Percentiles rank a stretch among this genome's conserved stretches.
These are phyloP conservation scores for Eublepharis macularius DNA, from an alignment of 2,113 vertebrate species.

Conservation along the genomic window DNA sequence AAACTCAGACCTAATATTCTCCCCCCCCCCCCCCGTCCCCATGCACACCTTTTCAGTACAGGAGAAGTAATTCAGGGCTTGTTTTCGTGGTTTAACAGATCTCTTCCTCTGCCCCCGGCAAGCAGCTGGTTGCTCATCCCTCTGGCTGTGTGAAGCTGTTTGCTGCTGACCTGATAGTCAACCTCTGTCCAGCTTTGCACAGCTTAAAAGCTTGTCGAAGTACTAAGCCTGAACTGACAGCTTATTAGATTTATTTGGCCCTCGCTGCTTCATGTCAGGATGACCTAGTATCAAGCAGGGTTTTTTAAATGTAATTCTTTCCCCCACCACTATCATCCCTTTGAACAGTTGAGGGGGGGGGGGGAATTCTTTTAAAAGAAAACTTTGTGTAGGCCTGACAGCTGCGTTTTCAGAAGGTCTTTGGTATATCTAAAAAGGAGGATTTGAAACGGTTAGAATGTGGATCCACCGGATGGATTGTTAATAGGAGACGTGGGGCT, in stretches of 20 bases:
- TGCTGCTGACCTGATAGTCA: conserved; percentile 23
- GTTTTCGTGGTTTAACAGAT: not conserved
- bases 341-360: conserved; percentile 41
- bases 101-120: not conserved
- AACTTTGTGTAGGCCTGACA: conserved; percentile 35
- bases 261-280: conserved; percentile 72
- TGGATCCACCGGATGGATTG: not conserved
- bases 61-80: not conserved
- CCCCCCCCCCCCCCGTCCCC: no score
- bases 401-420: not conserved
- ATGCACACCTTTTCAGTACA: not conserved
- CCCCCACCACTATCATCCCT: not conserved
- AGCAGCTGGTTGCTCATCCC: conserved; percentile 43
- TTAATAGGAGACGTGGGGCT: conserved; percentile 2
- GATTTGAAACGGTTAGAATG: not conserved
- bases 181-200: conserved; percentile 54
- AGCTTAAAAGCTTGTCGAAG: conserved; percentile 44
- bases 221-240: conserved; percentile 62
- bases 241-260: conserved; percentile 67
- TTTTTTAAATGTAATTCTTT: conserved; percentile 66
- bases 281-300: conserved; percentile 72
- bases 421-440: conserved; percentile 7
- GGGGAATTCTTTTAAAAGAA: conserved; percentile 33
- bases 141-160: conserved; percentile 15
- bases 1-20: no score